Evolutionary conservation across 2,113 vertebrate genomes (phyloP), one percentile per base, ranked within the genome.

Genomic region (Chaenocephalus aceratus): DNA sequence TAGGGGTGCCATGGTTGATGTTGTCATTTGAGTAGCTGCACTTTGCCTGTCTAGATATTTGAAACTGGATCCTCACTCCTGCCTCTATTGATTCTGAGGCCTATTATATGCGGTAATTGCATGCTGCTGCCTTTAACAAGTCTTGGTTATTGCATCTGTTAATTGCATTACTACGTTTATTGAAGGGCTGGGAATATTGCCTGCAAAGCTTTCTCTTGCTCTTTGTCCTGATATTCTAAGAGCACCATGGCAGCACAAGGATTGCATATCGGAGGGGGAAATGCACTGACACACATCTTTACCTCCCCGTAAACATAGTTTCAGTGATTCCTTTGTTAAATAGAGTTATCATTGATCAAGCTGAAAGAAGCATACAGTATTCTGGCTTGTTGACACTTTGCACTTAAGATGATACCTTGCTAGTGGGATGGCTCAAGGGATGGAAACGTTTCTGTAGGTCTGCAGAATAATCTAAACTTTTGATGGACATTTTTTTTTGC

Each of bases 91-190:
- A 95, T 95, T 92, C 87, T 46, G 82, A 78, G 78, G 63, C 84
- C 89, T 88, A 92, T 92, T 92, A 86, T 92, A 75, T 79, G 84
- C 87, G 86, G 92, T 94, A 95, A 95, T 94, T 94, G 92, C 91
- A 93, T 90, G 89, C 88, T 89, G 80, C 90, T 91, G 90, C 93
- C 91, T 94, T 93, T 94, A 93, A 95, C 93, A 94, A 92, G 91
- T 93, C 88, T 93, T 88, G 84, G 88, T 94, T 93, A 95, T 94
- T 94, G 89, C 92, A 92, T 91, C 88, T 91, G 83, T 88, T 89
- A 93, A 95, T 93, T 90, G 84, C 90, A 94, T 95, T 92, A 94
- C 92, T 86, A 79, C 71, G 60, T 91, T 93, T 94, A 93, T 93
- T 92, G 93, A 92, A 85, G 90, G 86, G 86, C 85, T 85, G 74